Evolutionary conservation across 2,113 vertebrate species (phyloP), one percentile per base, ranked within the genome.

Genomic region (Oryzias melastigma): DNA sequence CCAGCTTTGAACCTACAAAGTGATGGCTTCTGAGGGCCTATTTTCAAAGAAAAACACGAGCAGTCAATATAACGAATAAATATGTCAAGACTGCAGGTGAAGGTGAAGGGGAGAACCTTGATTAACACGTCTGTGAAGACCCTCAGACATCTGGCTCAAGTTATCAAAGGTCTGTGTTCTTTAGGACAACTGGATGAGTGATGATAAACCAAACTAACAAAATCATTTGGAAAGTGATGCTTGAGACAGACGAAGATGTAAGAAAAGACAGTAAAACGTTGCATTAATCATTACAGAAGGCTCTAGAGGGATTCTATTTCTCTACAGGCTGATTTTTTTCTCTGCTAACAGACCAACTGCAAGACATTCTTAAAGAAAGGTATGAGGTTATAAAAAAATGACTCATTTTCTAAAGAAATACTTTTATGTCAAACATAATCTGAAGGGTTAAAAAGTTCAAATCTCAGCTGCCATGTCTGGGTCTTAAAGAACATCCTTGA

Each of bases 41-140:
- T 76, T 80, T 83, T 42, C 27, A 58, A 53, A 47, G 64, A 58
- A 78, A 62, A 68, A 79, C 69, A 69, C 76, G 68, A 63, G 29
- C 52, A 63, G 55, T 82, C 82, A 65, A 71, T 73, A 73, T 61
- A 75, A 78, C 75, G 70, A 79, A 73, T 82, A 60, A 7, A 58
- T 53, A 56, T 16, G 66, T 83, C 74, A 57, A 73, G 78, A 80
- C 58, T 29, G 65, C 43, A 66, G 59, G n/a, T n/a, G n/a, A n/a
- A n/a, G n/a, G n/a, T n/a, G n/a, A n/a, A n/a, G n/a, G n/a, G n/a
- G n/a, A n/a, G n/a, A n/a, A n/a, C n/a, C n/a, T n/a, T n/a, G n/a
- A n/a, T n/a, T n/a, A n/a, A n/a, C n/a, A n/a, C n/a, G n/a, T n/a
- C n/a, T n/a, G n/a, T n/a, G n/a, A n/a, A n/a, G n/a, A n/a, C n/a